Evolutionary conservation across 2,113 vertebrate genomes (phyloP).

Genomic region (Vulpes ferrilata): DNA sequence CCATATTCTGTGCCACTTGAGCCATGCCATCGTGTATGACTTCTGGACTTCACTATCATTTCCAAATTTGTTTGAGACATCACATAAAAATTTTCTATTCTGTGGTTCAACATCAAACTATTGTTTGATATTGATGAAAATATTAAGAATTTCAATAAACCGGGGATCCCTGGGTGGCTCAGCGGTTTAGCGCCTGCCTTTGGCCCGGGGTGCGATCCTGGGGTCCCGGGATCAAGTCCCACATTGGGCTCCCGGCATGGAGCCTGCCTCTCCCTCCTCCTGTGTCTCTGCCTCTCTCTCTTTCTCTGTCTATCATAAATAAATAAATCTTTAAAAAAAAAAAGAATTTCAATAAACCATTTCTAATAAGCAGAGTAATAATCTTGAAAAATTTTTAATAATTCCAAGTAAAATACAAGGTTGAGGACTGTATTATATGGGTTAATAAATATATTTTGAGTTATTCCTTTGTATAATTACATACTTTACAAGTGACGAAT

Average conservation of each 20-base stretch:
- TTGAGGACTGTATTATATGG: background rate
- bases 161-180: too few relatives aligned
- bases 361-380: background rate
- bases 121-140: background rate
- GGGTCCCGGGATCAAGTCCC: too few relatives aligned
- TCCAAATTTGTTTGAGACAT: background rate
- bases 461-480: background rate
- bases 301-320: too few relatives aligned
- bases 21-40: background rate
- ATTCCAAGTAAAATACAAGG: background rate
- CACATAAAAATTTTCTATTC: background rate
- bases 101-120: background rate
- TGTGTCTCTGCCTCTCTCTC: too few relatives aligned
- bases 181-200: too few relatives aligned
- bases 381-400: background rate
- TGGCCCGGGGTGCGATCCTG: too few relatives aligned
- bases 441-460: background rate
- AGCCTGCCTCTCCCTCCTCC: too few relatives aligned
- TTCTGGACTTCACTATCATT: background rate
- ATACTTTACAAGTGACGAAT: slow-evolving; percentile 41
- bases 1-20: background rate
- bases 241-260: too few relatives aligned
- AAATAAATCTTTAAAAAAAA: too few relatives aligned
- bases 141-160: background rate
- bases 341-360: background rate